A percentile compares a stretch with the other conserved stretches of the same genome.
Evolutionary conservation across 2,797 vertebrate genomes (phyloP).

Genomic region (Diplodus sargus): DNA sequence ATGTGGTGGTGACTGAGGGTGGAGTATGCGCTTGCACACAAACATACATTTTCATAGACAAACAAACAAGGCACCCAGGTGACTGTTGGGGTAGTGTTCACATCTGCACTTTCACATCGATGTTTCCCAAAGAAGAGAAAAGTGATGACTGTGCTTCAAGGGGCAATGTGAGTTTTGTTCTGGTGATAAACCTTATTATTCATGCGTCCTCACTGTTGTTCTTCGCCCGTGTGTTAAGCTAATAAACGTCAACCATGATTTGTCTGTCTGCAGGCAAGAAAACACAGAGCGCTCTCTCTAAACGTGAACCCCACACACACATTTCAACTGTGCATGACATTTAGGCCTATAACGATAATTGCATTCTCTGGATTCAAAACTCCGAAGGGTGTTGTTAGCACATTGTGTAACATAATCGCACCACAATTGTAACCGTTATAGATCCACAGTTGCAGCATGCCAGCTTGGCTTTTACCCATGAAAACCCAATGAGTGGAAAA

Average conservation of each 20-base stretch:
- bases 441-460: slow-evolving; percentile 37
- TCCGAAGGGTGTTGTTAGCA: slow-evolving; percentile 60
- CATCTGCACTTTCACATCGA: slow-evolving; percentile 4
- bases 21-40: slow-evolving; percentile 5
- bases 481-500: slow-evolving; percentile 63
- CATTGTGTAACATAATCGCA: slow-evolving; percentile 56
- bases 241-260: slow-evolving; percentile 68
- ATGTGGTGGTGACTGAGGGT: background rate
- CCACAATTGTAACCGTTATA: slow-evolving; percentile 39
- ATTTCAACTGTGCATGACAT: slow-evolving; percentile 68
- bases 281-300: slow-evolving; percentile 29
- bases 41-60: slow-evolving; percentile 41
- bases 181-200: slow-evolving; percentile 57
- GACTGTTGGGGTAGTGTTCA: slow-evolving; percentile 19
- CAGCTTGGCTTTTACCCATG: slow-evolving; percentile 58
- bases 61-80: slow-evolving; percentile 42
- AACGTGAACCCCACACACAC: slow-evolving; percentile 35
- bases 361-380: slow-evolving; percentile 61
- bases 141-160: too few relatives aligned
- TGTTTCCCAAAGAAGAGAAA: slow-evolving; percentile 30
- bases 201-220: slow-evolving; percentile 45
- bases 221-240: slow-evolving; percentile 38
- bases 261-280: slow-evolving; percentile 38
- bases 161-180: slow-evolving; percentile 50
- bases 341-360: slow-evolving; percentile 66